Evolutionary conservation across 1,140 invertebrate species (phyloP), one percentile per base, ranked within the genome.

Genomic region (Nixonia krombeini): DNA sequence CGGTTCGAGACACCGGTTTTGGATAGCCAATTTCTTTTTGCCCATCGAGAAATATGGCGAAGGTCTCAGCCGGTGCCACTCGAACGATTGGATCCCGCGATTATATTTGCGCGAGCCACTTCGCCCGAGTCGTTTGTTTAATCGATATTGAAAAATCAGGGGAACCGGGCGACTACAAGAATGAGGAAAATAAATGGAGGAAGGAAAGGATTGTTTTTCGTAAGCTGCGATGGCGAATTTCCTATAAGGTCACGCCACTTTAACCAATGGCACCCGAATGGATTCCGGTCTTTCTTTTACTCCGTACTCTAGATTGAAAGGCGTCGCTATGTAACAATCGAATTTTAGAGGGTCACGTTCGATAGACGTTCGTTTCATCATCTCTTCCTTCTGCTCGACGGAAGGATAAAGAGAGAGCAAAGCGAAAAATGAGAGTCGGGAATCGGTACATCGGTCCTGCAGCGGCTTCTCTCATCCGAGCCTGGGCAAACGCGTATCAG

Each of bases 51-150:
- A 21, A 21, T 21, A 21, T 21, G 21, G 21, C 6, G 10, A 33
- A 13, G 2, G n/a, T 33, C n/a, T n/a, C n/a, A n/a, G 10, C 1
- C 9, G 31, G 3, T 10, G 21, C 10, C 10, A 2, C 7, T 25
- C 10, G 18, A 13, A 21, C 44, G 33, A 12, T 35, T 53, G 18
- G 38, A 16, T 26, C 16, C 44, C 21, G 6, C 21, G 4, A 3
- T 33, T 44, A n/a, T 17, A 44, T 37, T 44, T 12, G 4, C 7
- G 8, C 15, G 4, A 40, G 50, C 40, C 40, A 44, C 44, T 53
- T 53, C 6, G 10, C 15, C 4, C 13, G 29, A 44, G 28, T 28
- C 25, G 5, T 10, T 44, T 15, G 16, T 26, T 44, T 28, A 17
- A 44, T 44, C 13, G 41, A 28, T 10, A 44, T 28, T 15, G 12